These are phyloP conservation scores for Darevskia nairensis DNA, from an alignment of 2,797 vertebrate genomes.

Conservation along the genomic window DNA sequence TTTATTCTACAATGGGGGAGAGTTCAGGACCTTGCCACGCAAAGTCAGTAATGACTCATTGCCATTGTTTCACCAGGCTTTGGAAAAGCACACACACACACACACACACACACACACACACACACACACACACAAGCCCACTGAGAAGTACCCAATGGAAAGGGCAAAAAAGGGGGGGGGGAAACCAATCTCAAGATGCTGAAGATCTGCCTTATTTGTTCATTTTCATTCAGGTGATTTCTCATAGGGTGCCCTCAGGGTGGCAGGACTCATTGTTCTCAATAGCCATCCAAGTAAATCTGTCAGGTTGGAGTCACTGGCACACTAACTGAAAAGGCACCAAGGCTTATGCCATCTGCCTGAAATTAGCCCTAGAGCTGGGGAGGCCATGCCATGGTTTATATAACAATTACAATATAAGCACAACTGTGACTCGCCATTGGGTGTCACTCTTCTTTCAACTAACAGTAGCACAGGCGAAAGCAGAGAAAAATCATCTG, in stretches of 20 bases:
- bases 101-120: no score
- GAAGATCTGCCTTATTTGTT: background rate
- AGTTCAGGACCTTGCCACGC: no score
- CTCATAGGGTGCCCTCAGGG: background rate
- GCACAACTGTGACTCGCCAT: conserved; percentile 46
- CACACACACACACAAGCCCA: no score
- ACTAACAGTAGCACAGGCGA: background rate
- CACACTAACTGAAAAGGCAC: background rate
- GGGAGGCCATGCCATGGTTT: rapidly evolving
- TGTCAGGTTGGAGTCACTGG: background rate
- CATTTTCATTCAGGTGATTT: background rate
- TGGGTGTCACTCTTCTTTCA: conserved; percentile 68
- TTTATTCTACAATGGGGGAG: no score
- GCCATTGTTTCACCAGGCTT: background rate
- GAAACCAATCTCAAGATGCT: no score
- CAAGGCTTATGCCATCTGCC: background rate
- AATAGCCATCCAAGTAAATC: background rate
- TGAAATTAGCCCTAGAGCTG: background rate
- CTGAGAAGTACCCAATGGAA: no score
- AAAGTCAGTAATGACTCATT: background rate
- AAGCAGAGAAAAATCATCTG: background rate
- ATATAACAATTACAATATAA: conserved; percentile 18
- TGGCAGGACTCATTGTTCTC: background rate
- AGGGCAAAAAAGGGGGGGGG: no score
- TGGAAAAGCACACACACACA: background rate